phyloP scores from a whole-genome alignment of 2,113 vertebrate genomes.

The Nothoprocta perdicaria region DNA sequence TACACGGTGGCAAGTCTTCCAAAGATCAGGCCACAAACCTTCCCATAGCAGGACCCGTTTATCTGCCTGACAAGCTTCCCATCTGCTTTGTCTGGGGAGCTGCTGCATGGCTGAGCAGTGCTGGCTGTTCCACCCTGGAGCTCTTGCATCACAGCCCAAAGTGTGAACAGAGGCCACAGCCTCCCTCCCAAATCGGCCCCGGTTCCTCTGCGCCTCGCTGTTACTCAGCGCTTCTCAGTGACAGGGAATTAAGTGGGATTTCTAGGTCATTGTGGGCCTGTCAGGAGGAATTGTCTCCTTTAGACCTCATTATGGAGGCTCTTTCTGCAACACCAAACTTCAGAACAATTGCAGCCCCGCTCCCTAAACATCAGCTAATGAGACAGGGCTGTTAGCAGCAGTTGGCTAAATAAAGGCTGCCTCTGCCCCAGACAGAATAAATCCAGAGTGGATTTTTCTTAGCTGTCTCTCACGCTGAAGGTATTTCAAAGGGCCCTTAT shows the following conservation, averaged over 20 bases:
- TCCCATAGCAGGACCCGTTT: not conserved
- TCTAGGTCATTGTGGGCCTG: constrained; percentile 70
- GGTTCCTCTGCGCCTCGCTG: constrained; percentile 32
- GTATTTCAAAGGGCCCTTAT: constrained; percentile 42
- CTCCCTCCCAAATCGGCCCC: not conserved
- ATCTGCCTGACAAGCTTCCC: not conserved
- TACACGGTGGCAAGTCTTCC: fast-evolving
- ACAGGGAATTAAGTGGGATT: constrained; percentile 70
- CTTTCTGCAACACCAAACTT: constrained; percentile 55
- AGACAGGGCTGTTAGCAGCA: constrained; percentile 65
- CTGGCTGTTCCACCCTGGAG: not conserved
- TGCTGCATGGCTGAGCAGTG: not conserved
- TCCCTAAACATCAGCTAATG: constrained; percentile 64
- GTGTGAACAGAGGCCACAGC: not conserved
- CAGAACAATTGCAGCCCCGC: constrained; percentile 64
- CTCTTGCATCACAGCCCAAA: not conserved
- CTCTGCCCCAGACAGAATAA: constrained; percentile 48
- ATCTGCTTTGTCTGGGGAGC: not conserved
- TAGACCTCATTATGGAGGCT: constrained; percentile 63
- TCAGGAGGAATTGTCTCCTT: constrained; percentile 67
- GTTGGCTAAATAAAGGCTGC: constrained; percentile 60
- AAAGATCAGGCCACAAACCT: not conserved
- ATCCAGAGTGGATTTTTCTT: constrained; percentile 56
- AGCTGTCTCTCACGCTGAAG: constrained; percentile 14
- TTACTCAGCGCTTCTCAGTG: constrained; percentile 65